Percentiles rank a stretch among this genome's conserved stretches.
phyloP scores from a whole-genome alignment of 2,113 vertebrate genomes.

The Athene cunicularia region DNA sequence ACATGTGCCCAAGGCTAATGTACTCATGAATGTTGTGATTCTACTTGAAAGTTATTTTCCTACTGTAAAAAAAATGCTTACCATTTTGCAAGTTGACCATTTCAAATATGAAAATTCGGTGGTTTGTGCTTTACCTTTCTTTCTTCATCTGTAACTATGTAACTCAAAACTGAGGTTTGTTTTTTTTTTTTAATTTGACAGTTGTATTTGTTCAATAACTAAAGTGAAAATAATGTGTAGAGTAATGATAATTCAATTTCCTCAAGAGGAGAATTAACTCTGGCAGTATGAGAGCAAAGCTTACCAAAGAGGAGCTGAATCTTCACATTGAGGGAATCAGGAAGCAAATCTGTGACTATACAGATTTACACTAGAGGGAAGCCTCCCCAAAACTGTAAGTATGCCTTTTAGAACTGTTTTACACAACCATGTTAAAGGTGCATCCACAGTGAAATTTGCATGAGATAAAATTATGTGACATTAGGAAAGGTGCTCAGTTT shows the following conservation, averaged over 20 bases:
- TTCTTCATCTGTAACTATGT: background rate
- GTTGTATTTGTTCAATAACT: background rate
- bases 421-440: background rate
- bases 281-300: background rate
- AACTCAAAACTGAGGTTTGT: background rate
- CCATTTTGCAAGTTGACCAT: background rate
- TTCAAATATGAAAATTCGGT: background rate
- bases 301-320: background rate
- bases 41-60: background rate
- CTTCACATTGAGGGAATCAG: background rate
- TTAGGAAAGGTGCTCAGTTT: background rate
- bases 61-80: background rate
- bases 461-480: background rate
- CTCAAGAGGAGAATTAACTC: background rate
- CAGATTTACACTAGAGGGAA: background rate
- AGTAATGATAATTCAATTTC: background rate
- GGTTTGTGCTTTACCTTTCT: background rate
- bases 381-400: background rate
- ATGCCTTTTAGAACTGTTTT: accelerated
- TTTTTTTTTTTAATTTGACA: background rate
- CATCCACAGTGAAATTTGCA: background rate
- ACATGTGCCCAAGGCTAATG: background rate
- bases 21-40: background rate
- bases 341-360: background rate
- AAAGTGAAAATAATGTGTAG: background rate